Base-by-base conservation (phyloP, 2,113 vertebrate genomes). In the Empidonax traillii region DNA sequence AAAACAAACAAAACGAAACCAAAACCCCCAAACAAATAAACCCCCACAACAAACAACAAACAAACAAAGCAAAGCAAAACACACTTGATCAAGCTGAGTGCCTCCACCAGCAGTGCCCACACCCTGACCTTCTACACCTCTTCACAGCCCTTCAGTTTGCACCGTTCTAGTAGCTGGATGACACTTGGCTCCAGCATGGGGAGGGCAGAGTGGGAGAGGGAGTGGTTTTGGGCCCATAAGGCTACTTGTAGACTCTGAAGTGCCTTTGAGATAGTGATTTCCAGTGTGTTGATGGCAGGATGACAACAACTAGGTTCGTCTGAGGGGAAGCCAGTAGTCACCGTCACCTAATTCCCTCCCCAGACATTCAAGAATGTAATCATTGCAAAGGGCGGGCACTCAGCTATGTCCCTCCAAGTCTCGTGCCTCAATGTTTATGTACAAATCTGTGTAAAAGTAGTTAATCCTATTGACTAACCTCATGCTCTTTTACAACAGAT, bases 241-340 rank as follows among this genome's bases (percentile, higher is more conserved):
- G 39, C 59, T 59, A 31, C 77, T 69, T 80, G 58, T 65, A 75
- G 93, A 89, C 68, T 71, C 79, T 31, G 71, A 46, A 37, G 1
- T 24, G 44, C 71, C 63, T 90, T 58, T 3, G 6, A 67, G 47
- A 80, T 11, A 83, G 86, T 61, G 10, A 71, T 82, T 96, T 80
- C 51, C 86, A 87, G 68, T 21, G 59, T 94, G 55, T 47, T 91
- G 87, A 84, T 87, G 62, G 88, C 81, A 6, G 7, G 76, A 72
- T 89, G 89, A 90, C 91, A 94, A 79, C 90, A 89, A 82, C 37
- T 47, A 89, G 78, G 94, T 77, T 91, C 90, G 91, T 86, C 71
- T 75, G 67, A 95, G 93, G 91, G 71, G 65, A 95, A 93, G 90
- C 84, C 5, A 44, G n/a, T 69, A 66, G 75, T 76, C 49, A 9